Conservation (phyloP, 2,797 vertebrate genomes). For the Lagorchestes hirsutus region DNA sequence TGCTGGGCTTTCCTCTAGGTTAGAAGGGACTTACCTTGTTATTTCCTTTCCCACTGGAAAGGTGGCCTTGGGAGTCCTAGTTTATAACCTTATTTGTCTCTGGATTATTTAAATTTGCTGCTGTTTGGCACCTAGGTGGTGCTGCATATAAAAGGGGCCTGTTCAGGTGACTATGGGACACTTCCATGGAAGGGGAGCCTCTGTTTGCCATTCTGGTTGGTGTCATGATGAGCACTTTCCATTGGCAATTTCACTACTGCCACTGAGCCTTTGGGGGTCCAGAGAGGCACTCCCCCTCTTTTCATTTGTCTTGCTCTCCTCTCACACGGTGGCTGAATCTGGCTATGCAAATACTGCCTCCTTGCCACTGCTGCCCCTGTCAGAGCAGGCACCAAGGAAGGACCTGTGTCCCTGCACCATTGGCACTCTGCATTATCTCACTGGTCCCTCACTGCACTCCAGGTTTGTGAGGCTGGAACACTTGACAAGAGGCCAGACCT, state of each 20-base stretch:
- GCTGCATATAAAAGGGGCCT: background rate
- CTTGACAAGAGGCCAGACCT: background rate
- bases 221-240: background rate
- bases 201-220: background rate
- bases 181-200: background rate
- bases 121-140: background rate
- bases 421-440: background rate
- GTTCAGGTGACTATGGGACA: background rate
- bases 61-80: background rate
- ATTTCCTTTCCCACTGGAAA: background rate
- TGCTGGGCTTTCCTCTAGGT: background rate
- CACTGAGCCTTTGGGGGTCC: background rate
- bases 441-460: background rate
- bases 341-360: background rate
- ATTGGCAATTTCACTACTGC: background rate
- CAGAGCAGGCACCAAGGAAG: background rate
- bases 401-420: background rate
- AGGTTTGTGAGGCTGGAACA: background rate
- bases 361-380: background rate
- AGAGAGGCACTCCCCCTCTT: background rate
- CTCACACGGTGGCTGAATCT: background rate
- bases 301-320: background rate
- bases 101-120: background rate
- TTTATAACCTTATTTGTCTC: background rate
- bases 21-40: background rate